Evolutionary conservation across 2,113 vertebrate species (phyloP), one percentile per base, ranked within the genome.

Genomic region (Asarcornis scutulata): DNA sequence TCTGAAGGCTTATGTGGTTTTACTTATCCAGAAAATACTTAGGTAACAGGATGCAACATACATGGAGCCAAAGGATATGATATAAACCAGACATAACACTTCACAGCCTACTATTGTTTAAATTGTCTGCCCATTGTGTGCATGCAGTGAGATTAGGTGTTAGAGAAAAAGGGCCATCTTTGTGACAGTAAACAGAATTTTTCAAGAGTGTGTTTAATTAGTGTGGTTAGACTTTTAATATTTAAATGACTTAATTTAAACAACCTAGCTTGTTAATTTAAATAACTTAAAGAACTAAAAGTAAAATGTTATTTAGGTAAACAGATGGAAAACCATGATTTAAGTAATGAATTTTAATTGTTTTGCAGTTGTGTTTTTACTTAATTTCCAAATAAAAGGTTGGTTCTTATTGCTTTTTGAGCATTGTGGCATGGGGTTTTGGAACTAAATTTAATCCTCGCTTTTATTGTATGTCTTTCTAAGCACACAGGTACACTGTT

Each of bases 1-100:
- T 85, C 66, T 83, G 26, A 79, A 93, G 55, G 44, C 17, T 91
- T 79, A n/a, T 38, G 63, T 76, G 44, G 58, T 94, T 94, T 89
- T 88, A 75, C 66, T 89, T 89, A 64, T 25, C n/a, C 62, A 52
- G 71, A 87, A 81, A 75, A 52, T 66, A 34, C 34, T 76, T 38
- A n/a, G 32, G 48, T 93, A 52, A 21, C 26, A 72, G 32, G n/a
- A 82, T 85, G 44, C 48, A 58, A 82, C 91, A 23, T 85, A 7
- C 11, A 5, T 22, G 31, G 44, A 82, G 80, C 22, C 21, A 48
- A 50, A 55, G 23, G n/a, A 48, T 79, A 73, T 87, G 55, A 62
- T 76, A 46, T 32, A 58, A 80, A 91, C 31, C 67, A 89, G 63
- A 73, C 8, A 4, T 5, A 90, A 52, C 59, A 53, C 63, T 85